Conservation (phyloP, 2,888 invertebrate species). For the Steromphala cineraria region DNA sequence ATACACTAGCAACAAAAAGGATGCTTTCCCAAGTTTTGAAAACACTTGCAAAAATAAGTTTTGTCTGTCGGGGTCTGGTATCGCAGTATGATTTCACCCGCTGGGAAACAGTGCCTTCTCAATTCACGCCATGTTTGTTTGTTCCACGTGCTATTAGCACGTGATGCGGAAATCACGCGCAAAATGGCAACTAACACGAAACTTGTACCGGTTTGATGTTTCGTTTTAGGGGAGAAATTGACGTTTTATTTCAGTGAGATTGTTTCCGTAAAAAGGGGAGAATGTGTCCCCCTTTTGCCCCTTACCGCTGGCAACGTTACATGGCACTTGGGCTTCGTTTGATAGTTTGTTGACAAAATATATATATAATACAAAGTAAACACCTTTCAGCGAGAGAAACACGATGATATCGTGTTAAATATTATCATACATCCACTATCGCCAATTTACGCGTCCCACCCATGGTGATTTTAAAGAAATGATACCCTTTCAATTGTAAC, state of each 20-base stretch:
- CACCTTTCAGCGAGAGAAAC: not conserved
- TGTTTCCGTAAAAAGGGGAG: constrained; percentile 7
- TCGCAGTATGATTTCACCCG: not conserved
- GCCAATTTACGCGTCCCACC: too few relatives aligned
- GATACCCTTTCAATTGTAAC: too few relatives aligned
- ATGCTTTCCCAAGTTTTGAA: not conserved
- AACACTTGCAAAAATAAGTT: constrained; percentile 38
- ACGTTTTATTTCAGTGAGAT: constrained; percentile 9
- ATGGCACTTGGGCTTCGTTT: not conserved
- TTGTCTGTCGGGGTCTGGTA: constrained; percentile 12
- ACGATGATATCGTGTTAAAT: not conserved
- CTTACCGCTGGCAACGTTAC: not conserved
- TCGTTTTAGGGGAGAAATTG: constrained; percentile 11
- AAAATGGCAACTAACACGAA: constrained; percentile 14
- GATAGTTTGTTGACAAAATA: not conserved
- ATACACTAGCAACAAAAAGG: constrained; percentile 30
- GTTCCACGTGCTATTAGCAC: constrained; percentile 7
- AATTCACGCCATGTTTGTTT: constrained; percentile 10
- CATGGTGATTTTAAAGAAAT: too few relatives aligned
- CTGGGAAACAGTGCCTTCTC: not conserved
- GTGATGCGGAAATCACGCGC: constrained; percentile 22
- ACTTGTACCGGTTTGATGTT: constrained; percentile 14
- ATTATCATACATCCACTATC: too few relatives aligned
- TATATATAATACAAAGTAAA: not conserved
- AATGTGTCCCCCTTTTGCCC: not conserved